Conservation (phyloP, 2,888 invertebrate genomes). For the Mythimna lalbum region DNA sequence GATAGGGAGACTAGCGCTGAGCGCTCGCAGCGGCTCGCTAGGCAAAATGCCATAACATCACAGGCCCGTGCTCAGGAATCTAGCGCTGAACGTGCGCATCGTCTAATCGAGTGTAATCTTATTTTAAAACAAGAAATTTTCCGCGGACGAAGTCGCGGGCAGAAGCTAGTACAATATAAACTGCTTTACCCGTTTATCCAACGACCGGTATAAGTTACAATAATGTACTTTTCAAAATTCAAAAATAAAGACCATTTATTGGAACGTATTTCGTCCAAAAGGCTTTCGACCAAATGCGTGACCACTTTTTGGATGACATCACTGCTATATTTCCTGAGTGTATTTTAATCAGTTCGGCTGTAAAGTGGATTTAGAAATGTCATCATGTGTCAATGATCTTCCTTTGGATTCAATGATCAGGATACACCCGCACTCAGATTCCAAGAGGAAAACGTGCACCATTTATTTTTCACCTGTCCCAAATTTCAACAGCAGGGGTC, state of each 20-base stretch:
- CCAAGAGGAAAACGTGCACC: too few species aligned
- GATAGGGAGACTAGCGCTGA: too few species aligned
- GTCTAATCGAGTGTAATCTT: too few species aligned
- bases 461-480: too few species aligned
- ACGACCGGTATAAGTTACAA: background rate
- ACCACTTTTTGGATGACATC: slow-evolving; percentile 44
- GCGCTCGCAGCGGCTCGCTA: too few species aligned
- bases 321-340: slow-evolving; percentile 28
- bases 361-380: slow-evolving; percentile 54
- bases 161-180: too few species aligned
- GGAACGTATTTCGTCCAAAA: slow-evolving; percentile 11
- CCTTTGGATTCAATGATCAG: background rate
- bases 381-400: slow-evolving; percentile 57
- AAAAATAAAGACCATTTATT: slow-evolving; percentile 17
- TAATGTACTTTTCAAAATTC: slow-evolving; percentile 11
- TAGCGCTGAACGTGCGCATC: too few species aligned
- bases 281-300: background rate
- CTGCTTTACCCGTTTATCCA: background rate
- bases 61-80: too few species aligned
- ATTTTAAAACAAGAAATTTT: too few species aligned
- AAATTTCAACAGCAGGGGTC: too few species aligned
- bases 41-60: too few species aligned
- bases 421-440: background rate
- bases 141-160: too few species aligned
- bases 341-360: slow-evolving; percentile 31